Evolutionary conservation across 2,797 vertebrate genomes (phyloP).

Genomic region (Telmatherina bonti): DNA sequence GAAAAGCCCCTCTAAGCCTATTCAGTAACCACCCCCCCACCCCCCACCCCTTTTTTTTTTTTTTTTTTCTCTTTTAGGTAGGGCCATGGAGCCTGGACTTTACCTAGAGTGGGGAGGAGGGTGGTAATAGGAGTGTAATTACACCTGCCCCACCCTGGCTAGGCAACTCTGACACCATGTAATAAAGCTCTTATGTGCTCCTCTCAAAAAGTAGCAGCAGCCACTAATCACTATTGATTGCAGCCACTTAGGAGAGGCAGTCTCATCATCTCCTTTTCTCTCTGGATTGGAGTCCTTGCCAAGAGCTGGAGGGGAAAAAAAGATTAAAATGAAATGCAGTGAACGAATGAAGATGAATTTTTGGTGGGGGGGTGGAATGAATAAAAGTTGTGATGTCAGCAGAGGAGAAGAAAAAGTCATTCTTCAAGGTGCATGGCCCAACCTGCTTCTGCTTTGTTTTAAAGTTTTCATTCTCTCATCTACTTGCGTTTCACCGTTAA

Average conservation of each 20-base stretch:
- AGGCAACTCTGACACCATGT: constrained; percentile 82
- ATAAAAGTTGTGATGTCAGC: constrained; percentile 39
- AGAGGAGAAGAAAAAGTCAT: constrained; percentile 30
- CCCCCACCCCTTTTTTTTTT: no score
- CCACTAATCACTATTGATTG: constrained; percentile 91
- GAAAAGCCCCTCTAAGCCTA: no score
- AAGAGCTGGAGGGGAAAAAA: constrained; percentile 20
- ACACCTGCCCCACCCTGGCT: constrained; percentile 67
- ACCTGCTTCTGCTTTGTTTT: constrained; percentile 28
- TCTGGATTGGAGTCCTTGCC: constrained; percentile 57
- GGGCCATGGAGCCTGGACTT: constrained; percentile 45
- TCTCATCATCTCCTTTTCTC: constrained; percentile 69
- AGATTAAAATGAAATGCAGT: constrained; percentile 59
- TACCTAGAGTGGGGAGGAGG: constrained; percentile 59
- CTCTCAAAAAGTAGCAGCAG: constrained; percentile 83
- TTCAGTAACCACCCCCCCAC: no score
- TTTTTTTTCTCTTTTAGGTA: no score
- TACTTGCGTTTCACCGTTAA: no score
- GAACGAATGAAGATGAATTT: constrained; percentile 54
- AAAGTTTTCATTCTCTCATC: no score
- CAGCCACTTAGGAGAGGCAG: constrained; percentile 87
- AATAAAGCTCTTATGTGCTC: constrained; percentile 88
- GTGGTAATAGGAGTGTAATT: constrained; percentile 76
- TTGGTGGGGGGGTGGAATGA: constrained; percentile 18
- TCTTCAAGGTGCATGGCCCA: constrained; percentile 11